A percentile compares a stretch with the other conserved stretches of the same genome.
Conservation (phyloP, 2,113 vertebrate genomes). For the Cheilinus undulatus region DNA sequence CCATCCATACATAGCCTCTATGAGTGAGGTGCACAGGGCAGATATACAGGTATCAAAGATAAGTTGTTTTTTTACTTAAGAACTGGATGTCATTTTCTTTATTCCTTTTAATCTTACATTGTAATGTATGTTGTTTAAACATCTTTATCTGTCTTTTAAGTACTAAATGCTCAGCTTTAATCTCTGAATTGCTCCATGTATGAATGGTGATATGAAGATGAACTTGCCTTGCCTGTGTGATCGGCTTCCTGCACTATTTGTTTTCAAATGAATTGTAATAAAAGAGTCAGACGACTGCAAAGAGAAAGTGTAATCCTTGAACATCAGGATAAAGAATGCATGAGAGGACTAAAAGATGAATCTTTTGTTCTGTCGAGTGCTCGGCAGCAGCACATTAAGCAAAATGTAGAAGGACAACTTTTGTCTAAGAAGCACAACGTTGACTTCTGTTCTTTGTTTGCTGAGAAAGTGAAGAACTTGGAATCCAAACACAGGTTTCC, state of each 20-base stretch:
- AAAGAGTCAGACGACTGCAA: background rate
- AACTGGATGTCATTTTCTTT: no score
- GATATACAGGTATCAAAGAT: no score
- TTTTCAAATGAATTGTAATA: background rate
- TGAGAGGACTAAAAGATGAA: background rate
- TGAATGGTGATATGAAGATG: no score
- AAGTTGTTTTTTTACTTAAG: no score
- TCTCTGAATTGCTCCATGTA: no score
- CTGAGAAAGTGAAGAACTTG: background rate
- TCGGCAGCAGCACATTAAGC: conserved; percentile 40
- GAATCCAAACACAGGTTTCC: background rate
- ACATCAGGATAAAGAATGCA: conserved; percentile 13
- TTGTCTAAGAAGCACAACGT: conserved; percentile 22
- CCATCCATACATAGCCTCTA: no score
- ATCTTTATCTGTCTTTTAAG: no score
- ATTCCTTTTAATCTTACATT: no score
- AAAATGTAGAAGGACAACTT: conserved; percentile 23
- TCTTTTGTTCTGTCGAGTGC: conserved; percentile 22
- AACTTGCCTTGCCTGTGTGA: no score
- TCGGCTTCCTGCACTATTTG: background rate
- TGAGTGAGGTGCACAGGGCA: no score
- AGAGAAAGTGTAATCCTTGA: conserved; percentile 6
- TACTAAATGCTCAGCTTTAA: no score
- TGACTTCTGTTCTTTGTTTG: conserved; percentile 10
- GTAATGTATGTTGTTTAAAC: no score